These are phyloP conservation scores for Lepidothrix coronata DNA, from an alignment of 2,113 vertebrate species.

Conservation along the genomic window DNA sequence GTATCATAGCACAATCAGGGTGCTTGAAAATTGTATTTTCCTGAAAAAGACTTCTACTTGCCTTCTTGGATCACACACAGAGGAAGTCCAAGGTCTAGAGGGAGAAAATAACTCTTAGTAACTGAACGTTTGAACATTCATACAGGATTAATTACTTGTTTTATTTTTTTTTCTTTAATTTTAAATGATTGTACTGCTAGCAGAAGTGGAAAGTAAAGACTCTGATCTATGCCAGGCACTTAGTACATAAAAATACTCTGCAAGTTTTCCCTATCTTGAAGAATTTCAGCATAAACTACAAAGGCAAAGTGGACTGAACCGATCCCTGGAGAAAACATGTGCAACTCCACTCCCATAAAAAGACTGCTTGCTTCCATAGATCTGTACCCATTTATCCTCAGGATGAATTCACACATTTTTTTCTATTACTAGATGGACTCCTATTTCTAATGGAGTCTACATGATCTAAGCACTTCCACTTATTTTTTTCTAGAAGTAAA, in stretches of 20 bases:
- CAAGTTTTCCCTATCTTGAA: conserved; percentile 52
- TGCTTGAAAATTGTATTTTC: conserved; percentile 62
- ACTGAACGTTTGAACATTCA: conserved; percentile 63
- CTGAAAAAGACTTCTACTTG: conserved; percentile 39
- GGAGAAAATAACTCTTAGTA: conserved; percentile 53
- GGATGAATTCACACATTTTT: conserved; percentile 34
- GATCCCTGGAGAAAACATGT: conserved; percentile 55
- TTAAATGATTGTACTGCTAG: conserved; percentile 49
- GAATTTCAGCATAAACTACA: conserved; percentile 46
- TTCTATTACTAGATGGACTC: conserved; percentile 5
- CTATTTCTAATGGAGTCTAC: background rate
- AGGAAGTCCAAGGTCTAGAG: conserved; percentile 55
- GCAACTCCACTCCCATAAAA: conserved; percentile 27
- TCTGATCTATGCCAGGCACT: conserved; percentile 59
- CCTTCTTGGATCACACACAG: conserved; percentile 62
- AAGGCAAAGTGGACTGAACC: conserved; percentile 31
- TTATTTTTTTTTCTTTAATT: conserved; percentile 67
- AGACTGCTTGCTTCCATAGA: conserved; percentile 19
- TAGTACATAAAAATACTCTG: conserved; percentile 26
- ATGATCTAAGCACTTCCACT: background rate
- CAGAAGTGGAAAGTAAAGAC: conserved; percentile 49
- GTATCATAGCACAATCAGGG: conserved; percentile 60
- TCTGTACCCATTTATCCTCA: conserved; percentile 12
- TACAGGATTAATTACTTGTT: conserved; percentile 70
- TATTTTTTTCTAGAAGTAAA: background rate